Conservation (phyloP, 2,113 vertebrate species). For the Channa argus region DNA sequence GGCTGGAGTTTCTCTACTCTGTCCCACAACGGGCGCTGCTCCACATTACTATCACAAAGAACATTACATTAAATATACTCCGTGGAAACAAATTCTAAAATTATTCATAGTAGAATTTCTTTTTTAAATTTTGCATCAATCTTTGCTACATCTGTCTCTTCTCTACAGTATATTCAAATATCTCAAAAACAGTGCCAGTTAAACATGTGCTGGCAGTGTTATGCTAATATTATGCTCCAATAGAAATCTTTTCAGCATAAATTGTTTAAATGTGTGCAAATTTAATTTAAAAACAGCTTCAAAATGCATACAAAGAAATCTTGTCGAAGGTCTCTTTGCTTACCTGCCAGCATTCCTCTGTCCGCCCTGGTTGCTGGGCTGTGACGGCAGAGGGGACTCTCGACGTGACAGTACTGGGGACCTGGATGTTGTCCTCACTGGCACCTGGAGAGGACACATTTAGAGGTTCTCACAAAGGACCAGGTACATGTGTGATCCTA, state of each 20-base stretch:
- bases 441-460: conserved; percentile 75
- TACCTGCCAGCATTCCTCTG: conserved; percentile 92
- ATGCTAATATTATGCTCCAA: too few species aligned
- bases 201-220: too few species aligned
- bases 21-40: conserved; percentile 96
- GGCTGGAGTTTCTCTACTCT: conserved; percentile 96
- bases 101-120: too few species aligned
- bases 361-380: conserved; percentile 87
- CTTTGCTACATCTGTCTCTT: too few species aligned
- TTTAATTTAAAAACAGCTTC: background rate
- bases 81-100: background rate
- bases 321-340: background rate
- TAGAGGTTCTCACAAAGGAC: conserved; percentile 9
- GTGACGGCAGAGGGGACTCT: conserved; percentile 92
- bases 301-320: background rate
- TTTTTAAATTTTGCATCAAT: too few species aligned
- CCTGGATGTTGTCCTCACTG: conserved; percentile 94
- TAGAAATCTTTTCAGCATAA: too few species aligned
- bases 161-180: too few species aligned
- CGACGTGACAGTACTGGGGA: conserved; percentile 94
- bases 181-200: too few species aligned
- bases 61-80: background rate
- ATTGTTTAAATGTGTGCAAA: background rate
- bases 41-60: conserved; percentile 82
- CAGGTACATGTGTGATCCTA: background rate